Base-by-base conservation (phyloP, 2,113 vertebrate species). In the Lampris incognitus region DNA sequence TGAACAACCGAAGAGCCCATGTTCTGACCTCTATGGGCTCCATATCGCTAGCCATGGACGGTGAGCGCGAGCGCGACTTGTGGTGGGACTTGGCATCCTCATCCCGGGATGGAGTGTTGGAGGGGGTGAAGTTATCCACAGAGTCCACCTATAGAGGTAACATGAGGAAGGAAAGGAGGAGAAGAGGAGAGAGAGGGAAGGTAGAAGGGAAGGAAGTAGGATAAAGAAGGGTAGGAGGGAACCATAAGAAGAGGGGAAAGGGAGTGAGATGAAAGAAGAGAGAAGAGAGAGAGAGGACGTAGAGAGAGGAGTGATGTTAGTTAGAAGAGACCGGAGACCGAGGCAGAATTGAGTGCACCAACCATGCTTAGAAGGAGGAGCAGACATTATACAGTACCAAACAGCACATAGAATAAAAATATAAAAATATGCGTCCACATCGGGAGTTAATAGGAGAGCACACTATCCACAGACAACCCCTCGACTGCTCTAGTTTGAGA, bases 11-110 rank as follows among this genome's bases (percentile, higher is more conserved):
- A 39, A 1, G 6, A 39, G 48, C 51, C 9, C 4, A 6, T 11
- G 56, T 4, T 42, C 84, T 90, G 90, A 97, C 97, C 96, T 97
- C 96, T 2, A 96, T 93, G 4, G 97, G 95, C 88, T 97, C 96
- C 91, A 97, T 90, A 80, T 97, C 97, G 71, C 96, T 98, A 76
- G 96, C 94, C 79, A 94, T 96, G 85, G 96, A 97, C 57, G 97
- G 97, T 39, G 96, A 97, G 57, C 95, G 94, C 2, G 96, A 96
- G 78, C 95, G 95, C 61, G 95, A 94, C 90, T 96, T 95, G 66
- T 94, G 91, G 79, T 95, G 95, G 86, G 94, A 95, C 90, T 96
- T 97, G 66, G 94, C 88, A 74, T 96, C 97, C 56, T 95, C 96
- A 71, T 97, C 96, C 79, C 95, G 84, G 49, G 96, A 96, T 6